Percentiles rank a stretch among this genome's conserved stretches.
phyloP scores from a whole-genome alignment of 2,888 invertebrate genomes.

The Zootermopsis nevadensis region DNA sequence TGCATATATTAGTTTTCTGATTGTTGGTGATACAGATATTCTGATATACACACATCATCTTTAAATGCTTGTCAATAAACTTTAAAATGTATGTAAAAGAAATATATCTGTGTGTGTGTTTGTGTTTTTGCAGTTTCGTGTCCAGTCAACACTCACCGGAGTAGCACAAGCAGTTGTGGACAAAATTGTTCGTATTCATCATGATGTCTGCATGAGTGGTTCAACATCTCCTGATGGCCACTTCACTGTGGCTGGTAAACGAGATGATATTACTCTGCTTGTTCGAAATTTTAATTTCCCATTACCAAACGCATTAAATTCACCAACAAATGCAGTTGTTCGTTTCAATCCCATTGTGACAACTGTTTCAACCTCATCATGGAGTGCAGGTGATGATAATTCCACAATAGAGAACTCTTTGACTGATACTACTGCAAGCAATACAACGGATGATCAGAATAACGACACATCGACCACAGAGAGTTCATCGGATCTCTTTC shows the following conservation, averaged over 20 bases:
- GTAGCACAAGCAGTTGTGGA: slow-evolving; percentile 90
- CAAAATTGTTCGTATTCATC: slow-evolving; percentile 85
- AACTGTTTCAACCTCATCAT: slow-evolving; percentile 56
- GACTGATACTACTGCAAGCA: slow-evolving; percentile 45
- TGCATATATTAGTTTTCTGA: too few species aligned
- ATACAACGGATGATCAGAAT: slow-evolving; percentile 69
- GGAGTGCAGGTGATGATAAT: slow-evolving; percentile 45
- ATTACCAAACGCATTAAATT: slow-evolving; percentile 69
- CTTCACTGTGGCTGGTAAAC: slow-evolving; percentile 63
- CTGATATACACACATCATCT: too few species aligned
- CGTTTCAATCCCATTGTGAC: slow-evolving; percentile 74
- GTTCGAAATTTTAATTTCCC: slow-evolving; percentile 88
- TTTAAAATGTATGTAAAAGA: too few species aligned
- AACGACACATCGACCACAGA: slow-evolving; percentile 63
- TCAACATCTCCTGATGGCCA: slow-evolving; percentile 55
- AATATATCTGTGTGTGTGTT: background rate
- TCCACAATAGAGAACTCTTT: slow-evolving; percentile 34
- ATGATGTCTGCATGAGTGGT: slow-evolving; percentile 76
- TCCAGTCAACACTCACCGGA: slow-evolving; percentile 80
- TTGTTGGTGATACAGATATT: too few species aligned
- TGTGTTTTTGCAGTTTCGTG: slow-evolving; percentile 71
- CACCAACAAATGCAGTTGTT: slow-evolving; percentile 67
- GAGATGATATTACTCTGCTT: slow-evolving; percentile 87
- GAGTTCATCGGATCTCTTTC: slow-evolving; percentile 61
- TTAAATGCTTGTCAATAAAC: too few species aligned